phyloP scores from a whole-genome alignment of 2,888 invertebrate species.

The Kryphioiulus occultus region DNA sequence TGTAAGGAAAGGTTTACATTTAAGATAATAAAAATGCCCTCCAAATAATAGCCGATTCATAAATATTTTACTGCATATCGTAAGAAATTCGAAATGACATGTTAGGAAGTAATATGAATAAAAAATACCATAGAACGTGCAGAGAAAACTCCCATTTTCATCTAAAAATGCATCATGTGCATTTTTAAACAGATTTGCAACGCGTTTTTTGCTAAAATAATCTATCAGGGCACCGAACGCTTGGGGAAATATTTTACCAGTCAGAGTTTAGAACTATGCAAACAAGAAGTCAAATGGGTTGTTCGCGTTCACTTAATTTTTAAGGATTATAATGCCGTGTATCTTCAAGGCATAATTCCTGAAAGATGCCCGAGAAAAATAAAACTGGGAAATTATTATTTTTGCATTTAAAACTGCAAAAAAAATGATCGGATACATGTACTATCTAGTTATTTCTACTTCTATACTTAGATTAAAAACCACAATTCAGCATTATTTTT shows the following conservation, averaged over 20 bases:
- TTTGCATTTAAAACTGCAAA: too few relatives aligned
- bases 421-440: too few relatives aligned
- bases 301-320: too few relatives aligned
- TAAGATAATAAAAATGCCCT: conserved; percentile 29
- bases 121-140: not conserved
- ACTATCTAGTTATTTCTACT: too few relatives aligned
- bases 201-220: not conserved
- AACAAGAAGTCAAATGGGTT: not conserved
- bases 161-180: not conserved
- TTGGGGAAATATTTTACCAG: not conserved
- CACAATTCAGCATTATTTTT: too few relatives aligned
- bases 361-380: too few relatives aligned
- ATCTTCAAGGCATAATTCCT: too few relatives aligned
- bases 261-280: not conserved
- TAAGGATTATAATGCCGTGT: too few relatives aligned
- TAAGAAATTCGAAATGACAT: not conserved
- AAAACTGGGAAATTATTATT: too few relatives aligned
- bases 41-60: not conserved
- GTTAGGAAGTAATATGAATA: not conserved
- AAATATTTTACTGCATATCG: not conserved
- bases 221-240: not conserved
- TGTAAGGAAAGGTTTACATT: conserved; percentile 51
- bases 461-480: too few relatives aligned
- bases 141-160: not conserved
- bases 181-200: not conserved